A percentile compares a stretch with the other conserved stretches of the same genome.
Evolutionary conservation across 2,888 invertebrate genomes (phyloP).

Genomic region (Stenurella melanura): DNA sequence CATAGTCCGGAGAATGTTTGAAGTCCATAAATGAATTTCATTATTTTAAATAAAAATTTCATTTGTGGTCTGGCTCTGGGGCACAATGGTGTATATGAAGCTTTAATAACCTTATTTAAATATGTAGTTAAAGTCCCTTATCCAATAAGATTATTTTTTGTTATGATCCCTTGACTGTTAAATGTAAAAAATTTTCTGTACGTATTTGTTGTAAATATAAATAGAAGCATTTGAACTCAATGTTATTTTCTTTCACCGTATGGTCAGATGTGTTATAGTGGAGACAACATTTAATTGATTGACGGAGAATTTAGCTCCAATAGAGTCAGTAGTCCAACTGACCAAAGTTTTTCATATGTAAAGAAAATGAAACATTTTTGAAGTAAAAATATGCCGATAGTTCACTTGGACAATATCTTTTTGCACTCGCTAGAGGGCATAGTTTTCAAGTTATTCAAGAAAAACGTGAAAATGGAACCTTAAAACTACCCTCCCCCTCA

Average conservation of each 20-base stretch:
- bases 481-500: too few species aligned
- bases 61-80: background rate
- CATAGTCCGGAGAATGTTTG: background rate
- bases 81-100: background rate
- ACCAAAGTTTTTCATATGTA: too few species aligned
- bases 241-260: slow-evolving; percentile 11
- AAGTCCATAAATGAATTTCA: background rate
- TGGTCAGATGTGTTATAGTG: too few species aligned
- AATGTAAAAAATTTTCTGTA: slow-evolving; percentile 34
- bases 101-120: background rate
- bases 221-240: slow-evolving; percentile 33
- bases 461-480: too few species aligned
- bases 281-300: too few species aligned
- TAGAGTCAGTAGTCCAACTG: too few species aligned
- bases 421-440: too few species aligned
- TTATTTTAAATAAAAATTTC: background rate
- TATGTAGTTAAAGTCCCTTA: slow-evolving; percentile 1
- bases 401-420: too few species aligned
- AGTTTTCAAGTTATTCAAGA: too few species aligned
- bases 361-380: too few species aligned
- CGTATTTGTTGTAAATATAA: slow-evolving; percentile 40
- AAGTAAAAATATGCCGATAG: too few species aligned
- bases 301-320: too few species aligned
- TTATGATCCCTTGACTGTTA: slow-evolving; percentile 32
- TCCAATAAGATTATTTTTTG: slow-evolving; percentile 20